These are phyloP conservation scores for Glaucomys volans DNA, from an alignment of 2,113 vertebrate species.

Conservation along the genomic window DNA sequence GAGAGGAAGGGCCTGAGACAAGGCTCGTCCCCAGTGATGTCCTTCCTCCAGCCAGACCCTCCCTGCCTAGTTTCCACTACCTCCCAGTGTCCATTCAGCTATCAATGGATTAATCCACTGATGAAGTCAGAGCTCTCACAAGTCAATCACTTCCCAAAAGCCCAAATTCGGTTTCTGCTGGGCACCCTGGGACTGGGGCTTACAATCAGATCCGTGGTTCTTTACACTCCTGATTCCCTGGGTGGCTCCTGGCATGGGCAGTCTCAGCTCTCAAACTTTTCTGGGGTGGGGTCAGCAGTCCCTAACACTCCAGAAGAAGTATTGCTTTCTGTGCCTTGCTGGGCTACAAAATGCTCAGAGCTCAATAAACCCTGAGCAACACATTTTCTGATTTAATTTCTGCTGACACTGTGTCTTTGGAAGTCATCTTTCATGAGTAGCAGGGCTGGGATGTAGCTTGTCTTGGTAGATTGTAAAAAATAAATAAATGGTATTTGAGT, in stretches of 20 bases:
- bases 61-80: no score
- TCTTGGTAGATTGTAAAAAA: background rate
- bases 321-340: background rate
- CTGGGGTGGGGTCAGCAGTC: background rate
- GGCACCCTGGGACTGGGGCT: background rate
- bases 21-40: no score
- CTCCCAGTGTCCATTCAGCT: no score
- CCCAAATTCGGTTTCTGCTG: background rate
- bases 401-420: background rate
- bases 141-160: no score
- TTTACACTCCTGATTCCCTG: background rate
- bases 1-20: no score
- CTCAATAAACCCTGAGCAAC: background rate
- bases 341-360: background rate
- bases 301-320: rapidly evolving
- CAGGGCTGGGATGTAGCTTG: background rate
- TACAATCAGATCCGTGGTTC: background rate
- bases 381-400: background rate
- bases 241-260: rapidly evolving
- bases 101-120: no score
- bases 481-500: background rate
- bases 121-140: no score
- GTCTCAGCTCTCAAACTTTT: rapidly evolving
- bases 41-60: no score
- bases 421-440: background rate